Conservation (phyloP, 1,140 invertebrate species). For the Contarinia nasturtii region DNA sequence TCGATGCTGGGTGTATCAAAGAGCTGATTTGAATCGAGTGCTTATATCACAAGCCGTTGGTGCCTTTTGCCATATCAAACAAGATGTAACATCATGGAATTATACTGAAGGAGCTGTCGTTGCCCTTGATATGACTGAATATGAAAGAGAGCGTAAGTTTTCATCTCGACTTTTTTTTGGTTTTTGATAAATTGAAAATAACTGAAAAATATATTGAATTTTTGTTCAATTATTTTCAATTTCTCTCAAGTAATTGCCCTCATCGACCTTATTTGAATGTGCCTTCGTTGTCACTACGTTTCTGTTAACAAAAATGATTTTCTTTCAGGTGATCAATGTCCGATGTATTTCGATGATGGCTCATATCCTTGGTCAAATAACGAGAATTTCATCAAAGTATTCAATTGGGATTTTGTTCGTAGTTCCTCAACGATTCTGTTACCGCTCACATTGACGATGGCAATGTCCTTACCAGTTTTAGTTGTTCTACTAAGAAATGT, state of each 20-base stretch:
- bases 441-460: no score
- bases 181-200: no score
- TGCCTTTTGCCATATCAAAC: conserved; percentile 74
- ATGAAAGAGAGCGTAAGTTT: conserved; percentile 68
- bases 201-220: no score
- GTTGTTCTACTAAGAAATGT: no score
- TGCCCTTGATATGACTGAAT: conserved; percentile 74
- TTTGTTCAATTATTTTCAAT: no score
- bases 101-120: conserved; percentile 81
- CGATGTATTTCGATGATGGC: conserved; percentile 88
- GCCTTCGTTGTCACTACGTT: no score
- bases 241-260: no score
- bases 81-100: conserved; percentile 76
- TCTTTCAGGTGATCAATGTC: conserved; percentile 57
- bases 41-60: conserved; percentile 81
- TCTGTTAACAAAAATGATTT: no score
- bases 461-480: no score
- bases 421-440: not conserved
- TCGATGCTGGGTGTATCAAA: conserved; percentile 94
- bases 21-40: conserved; percentile 75
- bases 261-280: no score
- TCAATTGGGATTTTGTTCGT: conserved; percentile 27
- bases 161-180: no score
- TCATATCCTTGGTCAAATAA: conserved; percentile 59
- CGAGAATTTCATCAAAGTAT: conserved; percentile 50